Conservation (phyloP, 2,113 vertebrate species). For the Acinonyx jubatus region DNA sequence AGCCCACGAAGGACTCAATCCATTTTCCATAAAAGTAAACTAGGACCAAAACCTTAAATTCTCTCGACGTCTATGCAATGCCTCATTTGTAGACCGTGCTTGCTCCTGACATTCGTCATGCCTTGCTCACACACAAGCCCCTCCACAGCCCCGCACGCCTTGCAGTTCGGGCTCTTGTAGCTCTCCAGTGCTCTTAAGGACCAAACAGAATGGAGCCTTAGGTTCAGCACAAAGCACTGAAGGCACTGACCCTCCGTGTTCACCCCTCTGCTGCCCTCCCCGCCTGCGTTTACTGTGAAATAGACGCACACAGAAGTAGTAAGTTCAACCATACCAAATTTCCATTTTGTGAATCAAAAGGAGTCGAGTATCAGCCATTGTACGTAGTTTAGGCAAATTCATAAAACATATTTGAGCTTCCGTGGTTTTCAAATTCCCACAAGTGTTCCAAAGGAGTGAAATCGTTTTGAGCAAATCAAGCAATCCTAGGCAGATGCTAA, state of each 20-base stretch:
- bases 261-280: not conserved
- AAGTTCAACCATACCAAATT: not conserved
- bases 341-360: not conserved
- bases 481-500: not conserved
- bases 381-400: not conserved
- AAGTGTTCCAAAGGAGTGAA: not conserved
- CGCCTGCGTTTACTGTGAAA: not conserved
- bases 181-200: not conserved
- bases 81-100: not conserved
- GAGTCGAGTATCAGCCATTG: not conserved
- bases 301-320: not conserved
- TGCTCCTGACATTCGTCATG: not conserved
- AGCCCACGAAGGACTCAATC: constrained; percentile 34
- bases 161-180: rapidly evolving
- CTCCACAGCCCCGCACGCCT: not conserved
- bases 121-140: not conserved
- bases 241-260: not conserved
- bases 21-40: constrained; percentile 39
- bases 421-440: not conserved
- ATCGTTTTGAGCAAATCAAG: not conserved
- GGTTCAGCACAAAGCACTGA: not conserved
- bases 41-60: not conserved
- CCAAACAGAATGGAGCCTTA: not conserved
- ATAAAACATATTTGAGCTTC: not conserved
- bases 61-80: not conserved